Percentiles rank a stretch among this genome's conserved stretches.
phyloP scores from a whole-genome alignment of 2,113 vertebrate species.

The Theropithecus gelada region DNA sequence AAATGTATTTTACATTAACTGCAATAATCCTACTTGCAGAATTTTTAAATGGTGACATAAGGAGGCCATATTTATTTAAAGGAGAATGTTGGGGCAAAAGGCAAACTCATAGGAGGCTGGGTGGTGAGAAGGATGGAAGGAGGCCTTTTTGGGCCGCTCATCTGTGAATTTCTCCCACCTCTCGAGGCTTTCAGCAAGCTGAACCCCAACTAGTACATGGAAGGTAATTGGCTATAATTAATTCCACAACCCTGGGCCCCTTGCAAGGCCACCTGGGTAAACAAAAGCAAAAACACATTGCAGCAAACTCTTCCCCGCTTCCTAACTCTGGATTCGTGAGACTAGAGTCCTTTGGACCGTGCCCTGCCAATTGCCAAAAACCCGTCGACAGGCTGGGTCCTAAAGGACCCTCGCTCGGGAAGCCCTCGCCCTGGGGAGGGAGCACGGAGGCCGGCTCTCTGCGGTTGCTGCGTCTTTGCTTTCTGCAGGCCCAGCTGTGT shows the following conservation, averaged over 20 bases:
- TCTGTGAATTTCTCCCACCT: neutral
- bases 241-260: slow-evolving; percentile 41
- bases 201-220: neutral
- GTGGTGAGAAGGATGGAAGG: neutral
- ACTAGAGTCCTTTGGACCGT: neutral
- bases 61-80: neutral
- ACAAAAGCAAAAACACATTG: neutral
- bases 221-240: slow-evolving; percentile 60
- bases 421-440: neutral
- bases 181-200: slow-evolving; percentile 29
- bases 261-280: neutral
- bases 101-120: neutral
- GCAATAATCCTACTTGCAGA: neutral
- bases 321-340: neutral
- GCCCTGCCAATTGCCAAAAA: neutral
- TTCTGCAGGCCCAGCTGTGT: neutral
- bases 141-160: fast-evolving
- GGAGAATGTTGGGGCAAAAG: neutral
- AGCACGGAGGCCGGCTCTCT: fast-evolving
- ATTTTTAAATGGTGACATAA: neutral
- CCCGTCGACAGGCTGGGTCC: fast-evolving
- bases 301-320: neutral
- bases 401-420: fast-evolving
- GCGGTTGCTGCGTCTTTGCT: neutral
- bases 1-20: neutral